Evolutionary conservation across 2,797 vertebrate genomes (phyloP).

Genomic region (Liasis olivaceus): DNA sequence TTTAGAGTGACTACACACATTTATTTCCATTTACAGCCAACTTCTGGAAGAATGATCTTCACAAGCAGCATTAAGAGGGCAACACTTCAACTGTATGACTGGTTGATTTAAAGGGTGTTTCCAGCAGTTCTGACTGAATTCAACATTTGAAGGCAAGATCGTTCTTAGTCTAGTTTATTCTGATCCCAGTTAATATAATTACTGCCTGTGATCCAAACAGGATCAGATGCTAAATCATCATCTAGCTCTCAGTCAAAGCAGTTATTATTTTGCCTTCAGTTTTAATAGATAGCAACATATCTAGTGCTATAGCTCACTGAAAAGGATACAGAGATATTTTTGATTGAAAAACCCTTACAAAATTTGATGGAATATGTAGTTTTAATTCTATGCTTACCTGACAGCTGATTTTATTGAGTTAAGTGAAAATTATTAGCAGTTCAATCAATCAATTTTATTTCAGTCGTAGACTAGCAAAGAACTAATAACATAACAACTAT

Average conservation of each 20-base stretch:
- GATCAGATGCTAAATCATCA: slow-evolving; percentile 29
- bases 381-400: background rate
- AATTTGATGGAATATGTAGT: background rate
- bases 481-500: background rate
- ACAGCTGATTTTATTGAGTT: background rate
- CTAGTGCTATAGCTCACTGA: background rate
- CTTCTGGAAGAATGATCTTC: background rate
- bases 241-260: background rate
- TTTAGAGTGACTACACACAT: fast-evolving
- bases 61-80: background rate
- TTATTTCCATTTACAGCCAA: background rate
- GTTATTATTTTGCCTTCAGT: background rate
- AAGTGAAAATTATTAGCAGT: background rate
- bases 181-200: background rate
- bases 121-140: background rate
- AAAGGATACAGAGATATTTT: background rate
- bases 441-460: background rate
- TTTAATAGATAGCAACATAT: background rate
- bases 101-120: background rate
- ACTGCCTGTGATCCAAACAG: slow-evolving; percentile 17
- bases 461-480: background rate
- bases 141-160: background rate
- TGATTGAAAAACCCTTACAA: background rate
- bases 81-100: background rate
- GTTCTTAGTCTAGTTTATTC: background rate